phyloP scores from a whole-genome alignment of 2,797 vertebrate genomes.

The Acanthurus lineatus region DNA sequence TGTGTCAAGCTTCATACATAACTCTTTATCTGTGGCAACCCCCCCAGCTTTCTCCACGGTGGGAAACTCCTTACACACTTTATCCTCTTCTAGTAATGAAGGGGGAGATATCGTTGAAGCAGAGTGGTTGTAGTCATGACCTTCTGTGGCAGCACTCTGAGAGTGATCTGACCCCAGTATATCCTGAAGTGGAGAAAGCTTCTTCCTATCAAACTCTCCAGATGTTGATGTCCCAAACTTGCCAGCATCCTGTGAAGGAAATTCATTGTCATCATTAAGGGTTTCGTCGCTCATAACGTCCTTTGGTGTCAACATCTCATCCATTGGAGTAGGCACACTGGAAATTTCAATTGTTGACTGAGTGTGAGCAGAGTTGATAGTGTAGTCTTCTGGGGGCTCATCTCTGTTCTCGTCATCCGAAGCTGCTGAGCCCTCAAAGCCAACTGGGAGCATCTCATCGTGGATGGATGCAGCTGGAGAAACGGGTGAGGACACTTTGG shows the following conservation, averaged over 20 bases:
- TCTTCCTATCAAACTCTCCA: constrained; percentile 86
- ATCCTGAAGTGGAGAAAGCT: constrained; percentile 85
- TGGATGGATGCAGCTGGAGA: constrained; percentile 91
- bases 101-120: constrained; percentile 95
- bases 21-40: constrained; percentile 64
- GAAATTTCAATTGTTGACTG: constrained; percentile 96
- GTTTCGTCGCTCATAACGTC: constrained; percentile 94
- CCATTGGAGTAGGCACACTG: constrained; percentile 94
- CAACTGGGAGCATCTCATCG: constrained; percentile 90
- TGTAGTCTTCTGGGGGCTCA: constrained; percentile 92
- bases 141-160: constrained; percentile 93
- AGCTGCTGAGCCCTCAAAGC: constrained; percentile 89
- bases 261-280: constrained; percentile 91
- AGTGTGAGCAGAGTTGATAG: constrained; percentile 91
- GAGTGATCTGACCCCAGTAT: constrained; percentile 86
- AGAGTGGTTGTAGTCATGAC: constrained; percentile 92
- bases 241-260: constrained; percentile 90
- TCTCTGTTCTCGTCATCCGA: constrained; percentile 95
- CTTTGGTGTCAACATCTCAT: constrained; percentile 94
- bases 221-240: constrained; percentile 85
- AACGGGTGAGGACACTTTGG: constrained; percentile 86
- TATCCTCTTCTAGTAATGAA: constrained; percentile 94
- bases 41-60: constrained; percentile 68
- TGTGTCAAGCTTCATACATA: constrained; percentile 74
- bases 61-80: constrained; percentile 84